A percentile compares a stretch with the other conserved stretches of the same genome.
phyloP scores from a whole-genome alignment of 2,113 vertebrate genomes.

The Reinhardtius hippoglossoides region DNA sequence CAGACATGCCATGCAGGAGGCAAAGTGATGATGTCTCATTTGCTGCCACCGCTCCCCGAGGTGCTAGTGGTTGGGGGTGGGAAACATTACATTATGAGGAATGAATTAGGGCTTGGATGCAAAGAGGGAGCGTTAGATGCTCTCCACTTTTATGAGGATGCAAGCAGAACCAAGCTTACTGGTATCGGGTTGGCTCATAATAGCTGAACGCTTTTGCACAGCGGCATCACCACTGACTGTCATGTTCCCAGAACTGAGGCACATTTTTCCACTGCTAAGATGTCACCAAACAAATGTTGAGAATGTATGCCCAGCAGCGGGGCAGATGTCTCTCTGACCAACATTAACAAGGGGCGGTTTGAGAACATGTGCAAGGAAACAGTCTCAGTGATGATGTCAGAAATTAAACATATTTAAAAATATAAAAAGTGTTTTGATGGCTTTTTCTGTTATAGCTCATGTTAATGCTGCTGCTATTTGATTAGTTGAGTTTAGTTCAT shows the following conservation, averaged over 20 bases:
- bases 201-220: slow-evolving; percentile 58
- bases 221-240: slow-evolving; percentile 55
- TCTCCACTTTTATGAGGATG: slow-evolving; percentile 68
- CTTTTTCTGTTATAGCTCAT: too few relatives aligned
- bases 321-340: slow-evolving; percentile 56
- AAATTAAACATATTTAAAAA: background rate
- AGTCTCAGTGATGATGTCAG: background rate
- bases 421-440: too few relatives aligned
- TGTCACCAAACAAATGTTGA: slow-evolving; percentile 62
- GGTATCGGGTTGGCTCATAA: slow-evolving; percentile 48
- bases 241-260: slow-evolving; percentile 71
- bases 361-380: background rate
- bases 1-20: slow-evolving; percentile 78
- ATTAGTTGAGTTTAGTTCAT: too few relatives aligned
- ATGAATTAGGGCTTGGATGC: slow-evolving; percentile 72
- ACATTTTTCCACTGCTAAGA: slow-evolving; percentile 61
- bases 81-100: slow-evolving; percentile 72
- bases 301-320: slow-evolving; percentile 49
- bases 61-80: slow-evolving; percentile 48
- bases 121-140: slow-evolving; percentile 70
- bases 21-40: slow-evolving; percentile 48
- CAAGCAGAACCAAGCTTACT: slow-evolving; percentile 56
- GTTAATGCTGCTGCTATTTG: too few relatives aligned
- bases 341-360: background rate
- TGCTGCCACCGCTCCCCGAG: slow-evolving; percentile 72